Evolutionary conservation across 2,797 vertebrate genomes (phyloP).

Genomic region (Centroberyx gerrardi): DNA sequence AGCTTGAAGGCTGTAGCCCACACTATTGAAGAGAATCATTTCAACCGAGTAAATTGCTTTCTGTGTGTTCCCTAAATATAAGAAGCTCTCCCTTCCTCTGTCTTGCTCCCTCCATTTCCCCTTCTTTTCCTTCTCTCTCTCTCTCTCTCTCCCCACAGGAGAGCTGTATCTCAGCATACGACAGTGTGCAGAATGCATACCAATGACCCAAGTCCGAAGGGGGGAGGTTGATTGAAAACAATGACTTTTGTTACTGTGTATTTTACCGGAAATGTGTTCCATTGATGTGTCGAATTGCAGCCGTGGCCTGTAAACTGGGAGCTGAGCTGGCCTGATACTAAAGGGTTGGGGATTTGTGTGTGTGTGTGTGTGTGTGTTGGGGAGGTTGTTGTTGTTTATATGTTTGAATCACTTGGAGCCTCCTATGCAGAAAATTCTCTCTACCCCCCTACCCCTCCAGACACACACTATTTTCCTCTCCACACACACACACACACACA

Average conservation of each 20-base stretch:
- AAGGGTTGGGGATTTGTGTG: constrained; percentile 27
- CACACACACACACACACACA: background rate
- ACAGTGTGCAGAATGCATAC: constrained; percentile 19
- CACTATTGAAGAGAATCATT: constrained; percentile 73
- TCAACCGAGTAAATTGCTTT: constrained; percentile 76
- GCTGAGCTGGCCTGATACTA: constrained; percentile 41
- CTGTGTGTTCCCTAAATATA: constrained; percentile 68
- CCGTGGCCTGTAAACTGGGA: constrained; percentile 56
- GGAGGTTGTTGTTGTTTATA: constrained; percentile 40
- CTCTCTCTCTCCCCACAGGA: constrained; percentile 25
- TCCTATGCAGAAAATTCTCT: constrained; percentile 36
- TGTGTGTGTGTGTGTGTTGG: constrained; percentile 25
- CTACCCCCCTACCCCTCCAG: constrained; percentile 8
- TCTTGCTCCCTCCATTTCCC: too few species aligned
- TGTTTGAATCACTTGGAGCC: constrained; percentile 40
- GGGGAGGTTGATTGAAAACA: constrained; percentile 52
- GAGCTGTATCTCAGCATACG: constrained; percentile 42
- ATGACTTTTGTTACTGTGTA: constrained; percentile 55
- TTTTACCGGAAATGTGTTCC: constrained; percentile 71
- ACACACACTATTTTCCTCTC: constrained; percentile 35
- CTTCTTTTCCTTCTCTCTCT: too few species aligned
- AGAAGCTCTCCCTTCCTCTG: constrained; percentile 19
- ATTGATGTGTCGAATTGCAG: constrained; percentile 67
- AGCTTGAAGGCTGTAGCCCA: constrained; percentile 73
- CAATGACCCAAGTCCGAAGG: constrained; percentile 20